These are phyloP conservation scores for Stegophylla sp. DNA, from an alignment of 2,888 invertebrate genomes.

Conservation along the genomic window DNA sequence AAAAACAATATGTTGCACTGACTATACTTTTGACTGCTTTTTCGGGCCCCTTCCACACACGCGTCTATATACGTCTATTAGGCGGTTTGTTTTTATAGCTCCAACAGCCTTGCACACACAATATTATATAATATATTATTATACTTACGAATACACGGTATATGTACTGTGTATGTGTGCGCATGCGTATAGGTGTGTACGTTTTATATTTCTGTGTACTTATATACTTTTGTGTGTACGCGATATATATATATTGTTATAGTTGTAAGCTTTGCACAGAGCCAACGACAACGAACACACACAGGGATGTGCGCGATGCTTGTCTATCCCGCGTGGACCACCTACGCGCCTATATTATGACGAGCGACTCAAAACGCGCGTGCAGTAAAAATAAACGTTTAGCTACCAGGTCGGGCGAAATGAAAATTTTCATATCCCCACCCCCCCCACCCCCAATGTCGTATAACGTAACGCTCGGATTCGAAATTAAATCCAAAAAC, in stretches of 20 bases:
- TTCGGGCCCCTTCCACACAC: constrained; percentile 39
- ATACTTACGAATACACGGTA: too few species aligned
- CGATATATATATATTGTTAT: not conserved
- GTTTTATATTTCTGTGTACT: not conserved
- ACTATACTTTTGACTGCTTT: constrained; percentile 57
- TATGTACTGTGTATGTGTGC: not conserved
- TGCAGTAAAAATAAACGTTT: not conserved
- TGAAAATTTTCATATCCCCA: not conserved
- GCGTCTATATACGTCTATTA: constrained; percentile 53
- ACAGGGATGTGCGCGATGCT: too few species aligned
- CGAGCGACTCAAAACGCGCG: not conserved
- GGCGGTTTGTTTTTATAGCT: constrained; percentile 59
- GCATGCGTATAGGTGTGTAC: not conserved
- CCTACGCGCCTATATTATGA: too few species aligned
- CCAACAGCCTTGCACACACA: constrained; percentile 1
- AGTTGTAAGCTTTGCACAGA: too few species aligned
- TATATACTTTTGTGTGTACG: not conserved
- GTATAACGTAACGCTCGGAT: too few species aligned
- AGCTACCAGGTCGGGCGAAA: not conserved
- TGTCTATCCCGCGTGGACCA: too few species aligned
- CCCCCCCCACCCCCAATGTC: too few species aligned
- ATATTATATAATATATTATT: not conserved
- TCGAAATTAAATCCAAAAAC: too few species aligned
- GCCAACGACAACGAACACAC: too few species aligned
- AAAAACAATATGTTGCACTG: constrained; percentile 58